phyloP scores from a whole-genome alignment of 64 coral and sea anemone genomes.

The Dendronephthya gigantea region DNA sequence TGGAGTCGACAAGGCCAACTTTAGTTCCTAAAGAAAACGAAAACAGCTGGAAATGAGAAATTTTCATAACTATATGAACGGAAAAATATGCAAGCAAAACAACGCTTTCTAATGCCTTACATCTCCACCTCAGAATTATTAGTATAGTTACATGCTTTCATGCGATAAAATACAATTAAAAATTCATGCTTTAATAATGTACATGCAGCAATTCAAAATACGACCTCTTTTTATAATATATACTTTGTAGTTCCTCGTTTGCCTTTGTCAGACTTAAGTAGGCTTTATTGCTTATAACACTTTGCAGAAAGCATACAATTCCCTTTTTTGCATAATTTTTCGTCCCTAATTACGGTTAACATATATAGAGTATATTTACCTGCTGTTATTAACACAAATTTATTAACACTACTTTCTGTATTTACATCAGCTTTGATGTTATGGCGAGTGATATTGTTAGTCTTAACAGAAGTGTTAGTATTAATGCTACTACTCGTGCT shows the following conservation, averaged over 20 bases:
- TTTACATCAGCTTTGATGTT: background rate
- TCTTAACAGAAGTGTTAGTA: background rate
- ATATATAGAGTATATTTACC: background rate
- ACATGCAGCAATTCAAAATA: too few species aligned
- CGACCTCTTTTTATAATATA: too few species aligned
- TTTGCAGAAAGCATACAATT: background rate
- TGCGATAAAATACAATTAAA: too few species aligned
- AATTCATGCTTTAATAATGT: too few species aligned
- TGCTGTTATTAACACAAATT: background rate
- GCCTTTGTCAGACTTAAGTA: too few species aligned
- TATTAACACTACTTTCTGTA: background rate
- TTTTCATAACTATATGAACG: background rate
- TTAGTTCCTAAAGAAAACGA: background rate
- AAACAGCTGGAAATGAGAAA: background rate
- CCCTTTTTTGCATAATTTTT: background rate
- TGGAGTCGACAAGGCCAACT: background rate
- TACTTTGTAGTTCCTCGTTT: too few species aligned
- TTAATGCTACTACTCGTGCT: background rate
- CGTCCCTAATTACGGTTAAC: background rate
- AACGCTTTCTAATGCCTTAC: too few species aligned
- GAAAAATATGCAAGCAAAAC: background rate
- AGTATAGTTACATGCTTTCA: too few species aligned
- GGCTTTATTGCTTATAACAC: too few species aligned
- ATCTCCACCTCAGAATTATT: too few species aligned
- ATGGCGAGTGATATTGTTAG: background rate